Conservation (phyloP, 2,797 vertebrate species). For the Tachyglossus aculeatus region DNA sequence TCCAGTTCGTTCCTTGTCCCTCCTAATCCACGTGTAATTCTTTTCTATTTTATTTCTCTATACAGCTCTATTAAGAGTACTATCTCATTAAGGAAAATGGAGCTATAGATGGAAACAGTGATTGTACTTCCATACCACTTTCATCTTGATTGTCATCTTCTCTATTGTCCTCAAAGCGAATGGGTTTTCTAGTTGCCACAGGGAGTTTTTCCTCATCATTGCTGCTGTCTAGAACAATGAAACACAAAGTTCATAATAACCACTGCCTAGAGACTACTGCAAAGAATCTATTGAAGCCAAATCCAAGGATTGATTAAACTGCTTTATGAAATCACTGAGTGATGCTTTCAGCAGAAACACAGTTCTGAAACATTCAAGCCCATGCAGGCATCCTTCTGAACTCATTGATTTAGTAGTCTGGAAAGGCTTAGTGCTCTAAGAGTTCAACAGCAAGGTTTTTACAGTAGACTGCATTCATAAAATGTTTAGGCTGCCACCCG, state of each 20-base stretch:
- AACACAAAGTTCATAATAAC: constrained; percentile 47
- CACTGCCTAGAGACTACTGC: constrained; percentile 31
- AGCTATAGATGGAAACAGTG: constrained; percentile 20
- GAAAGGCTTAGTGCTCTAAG: no score
- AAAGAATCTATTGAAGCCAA: constrained; percentile 43
- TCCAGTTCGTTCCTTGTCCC: no score
- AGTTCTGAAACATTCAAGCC: constrained; percentile 19
- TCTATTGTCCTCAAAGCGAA: constrained; percentile 26
- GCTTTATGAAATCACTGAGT: constrained; percentile 48
- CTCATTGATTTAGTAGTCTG: no score
- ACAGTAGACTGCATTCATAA: no score
- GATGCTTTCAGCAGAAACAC: constrained; percentile 25
- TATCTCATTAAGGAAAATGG: constrained; percentile 26
- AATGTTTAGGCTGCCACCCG: no score
- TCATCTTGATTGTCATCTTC: constrained; percentile 20
- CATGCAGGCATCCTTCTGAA: not conserved
- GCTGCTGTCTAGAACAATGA: no score
- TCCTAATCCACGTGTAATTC: no score
- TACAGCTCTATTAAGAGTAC: constrained; percentile 16
- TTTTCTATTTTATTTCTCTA: no score
- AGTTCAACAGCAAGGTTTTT: no score
- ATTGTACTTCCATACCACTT: constrained; percentile 26
- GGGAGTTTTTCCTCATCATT: constrained; percentile 39
- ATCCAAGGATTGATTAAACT: constrained; percentile 45
- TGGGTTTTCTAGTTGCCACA: constrained; percentile 29